Conservation (phyloP, 2,888 invertebrate genomes). For the Mythimna impura region DNA sequence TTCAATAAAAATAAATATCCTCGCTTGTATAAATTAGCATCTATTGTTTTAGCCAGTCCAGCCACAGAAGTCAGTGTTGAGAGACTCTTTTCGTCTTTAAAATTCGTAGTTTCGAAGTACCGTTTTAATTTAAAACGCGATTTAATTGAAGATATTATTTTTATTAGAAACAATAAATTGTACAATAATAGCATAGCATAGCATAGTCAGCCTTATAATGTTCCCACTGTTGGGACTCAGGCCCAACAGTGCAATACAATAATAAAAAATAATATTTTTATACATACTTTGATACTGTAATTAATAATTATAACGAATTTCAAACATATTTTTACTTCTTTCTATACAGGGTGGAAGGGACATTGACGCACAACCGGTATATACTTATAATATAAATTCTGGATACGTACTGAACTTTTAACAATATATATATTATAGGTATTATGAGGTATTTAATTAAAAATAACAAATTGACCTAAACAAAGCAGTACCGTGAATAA, state of each 20-base stretch:
- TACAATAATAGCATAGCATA: too few relatives aligned
- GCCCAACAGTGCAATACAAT: too few relatives aligned
- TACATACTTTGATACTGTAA: constrained; percentile 4
- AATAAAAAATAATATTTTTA: constrained; percentile 4
- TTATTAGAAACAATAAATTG: constrained; percentile 11
- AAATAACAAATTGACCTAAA: constrained; percentile 4
- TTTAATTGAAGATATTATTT: constrained; percentile 13
- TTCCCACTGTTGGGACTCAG: too few relatives aligned
- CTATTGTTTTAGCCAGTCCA: constrained; percentile 6
- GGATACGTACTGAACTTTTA: constrained; percentile 1
- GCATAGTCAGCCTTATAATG: too few relatives aligned
- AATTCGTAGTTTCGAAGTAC: constrained; percentile 10
- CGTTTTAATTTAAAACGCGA: constrained; percentile 15
- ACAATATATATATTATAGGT: constrained; percentile 1
- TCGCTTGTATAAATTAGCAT: constrained; percentile 3
- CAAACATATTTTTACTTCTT: constrained; percentile 7
- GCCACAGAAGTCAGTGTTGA: constrained; percentile 11
- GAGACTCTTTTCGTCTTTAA: constrained; percentile 9
- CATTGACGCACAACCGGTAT: constrained; percentile 7
- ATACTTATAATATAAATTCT: background rate
- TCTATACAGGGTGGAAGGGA: constrained; percentile 1
- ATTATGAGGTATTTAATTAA: constrained; percentile 5
- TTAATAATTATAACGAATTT: constrained; percentile 5
- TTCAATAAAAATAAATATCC: constrained; percentile 8
- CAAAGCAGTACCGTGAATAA: constrained; percentile 10